Conservation (phyloP, 92 coral and sea anemone genomes). For the Micromussa lordhowensis region DNA sequence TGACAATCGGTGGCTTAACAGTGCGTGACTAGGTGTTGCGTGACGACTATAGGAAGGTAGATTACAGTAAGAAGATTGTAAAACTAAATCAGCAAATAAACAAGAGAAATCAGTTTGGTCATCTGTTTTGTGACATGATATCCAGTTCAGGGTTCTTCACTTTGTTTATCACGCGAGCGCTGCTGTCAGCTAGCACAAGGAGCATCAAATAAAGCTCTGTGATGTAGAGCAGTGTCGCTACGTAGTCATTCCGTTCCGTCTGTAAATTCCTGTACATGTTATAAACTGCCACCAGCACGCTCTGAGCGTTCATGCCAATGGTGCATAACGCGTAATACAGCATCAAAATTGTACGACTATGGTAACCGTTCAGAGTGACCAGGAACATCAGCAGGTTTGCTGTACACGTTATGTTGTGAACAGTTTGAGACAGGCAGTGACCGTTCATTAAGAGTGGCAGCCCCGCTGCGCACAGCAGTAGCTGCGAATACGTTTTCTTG, state of each 20-base stretch:
- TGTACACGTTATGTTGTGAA: conserved; percentile 29
- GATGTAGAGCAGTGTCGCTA: conserved; percentile 22
- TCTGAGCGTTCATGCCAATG: conserved; percentile 31
- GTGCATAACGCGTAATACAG: conserved; percentile 12
- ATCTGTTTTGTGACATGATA: conserved; percentile 18
- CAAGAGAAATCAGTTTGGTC: neutral
- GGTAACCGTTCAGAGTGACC: conserved; percentile 34
- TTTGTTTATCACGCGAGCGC: conserved; percentile 31
- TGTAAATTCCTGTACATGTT: conserved; percentile 37
- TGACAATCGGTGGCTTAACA: neutral
- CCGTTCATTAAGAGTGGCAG: conserved; percentile 28
- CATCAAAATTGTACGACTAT: conserved; percentile 29
- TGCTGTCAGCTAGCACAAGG: conserved; percentile 27
- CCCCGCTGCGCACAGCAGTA: conserved; percentile 31
- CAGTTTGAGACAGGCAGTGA: conserved; percentile 31
- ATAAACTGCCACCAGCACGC: conserved; percentile 30
- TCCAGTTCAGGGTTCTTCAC: conserved; percentile 23
- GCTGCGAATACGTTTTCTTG: conserved; percentile 12
- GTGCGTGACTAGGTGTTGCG: neutral
- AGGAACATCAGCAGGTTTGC: conserved; percentile 16
- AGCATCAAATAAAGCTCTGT: conserved; percentile 31
- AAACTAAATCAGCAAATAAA: conserved; percentile 16
- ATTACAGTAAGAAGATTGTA: neutral
- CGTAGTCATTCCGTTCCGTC: conserved; percentile 9
- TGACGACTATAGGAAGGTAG: neutral